phyloP scores from a whole-genome alignment of 64 coral and sea anemone genomes.

The Porites australiensis region DNA sequence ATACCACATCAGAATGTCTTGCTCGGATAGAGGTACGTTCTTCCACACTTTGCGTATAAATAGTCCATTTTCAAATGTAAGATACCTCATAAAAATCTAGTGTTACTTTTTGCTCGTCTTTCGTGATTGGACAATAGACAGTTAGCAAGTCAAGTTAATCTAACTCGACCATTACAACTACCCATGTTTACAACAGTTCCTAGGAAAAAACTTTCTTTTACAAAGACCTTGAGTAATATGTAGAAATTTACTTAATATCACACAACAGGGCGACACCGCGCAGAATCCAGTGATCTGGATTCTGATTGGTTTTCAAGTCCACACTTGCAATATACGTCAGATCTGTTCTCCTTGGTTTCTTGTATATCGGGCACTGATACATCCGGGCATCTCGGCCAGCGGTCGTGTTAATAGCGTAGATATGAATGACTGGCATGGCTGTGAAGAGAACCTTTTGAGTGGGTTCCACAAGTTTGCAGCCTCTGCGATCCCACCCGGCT shows the following conservation, averaged over 20 bases:
- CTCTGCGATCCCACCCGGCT: slow-evolving; percentile 95
- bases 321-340: slow-evolving; percentile 95
- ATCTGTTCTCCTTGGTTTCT: slow-evolving; percentile 93
- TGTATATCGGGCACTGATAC: slow-evolving; percentile 99
- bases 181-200: not conserved
- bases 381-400: slow-evolving; percentile 87
- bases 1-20: too few species aligned
- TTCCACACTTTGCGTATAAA: too few species aligned
- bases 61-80: too few species aligned
- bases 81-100: too few species aligned
- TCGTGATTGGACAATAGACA: too few species aligned
- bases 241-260: slow-evolving; percentile 86
- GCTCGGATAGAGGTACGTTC: too few species aligned
- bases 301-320: slow-evolving; percentile 98
- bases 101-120: too few species aligned
- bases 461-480: slow-evolving; percentile 91
- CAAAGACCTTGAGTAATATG: not conserved
- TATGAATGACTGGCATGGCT: slow-evolving; percentile 92
- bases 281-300: slow-evolving; percentile 99
- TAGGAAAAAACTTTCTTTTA: too few species aligned
- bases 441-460: slow-evolving; percentile 91
- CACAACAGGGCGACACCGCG: slow-evolving; percentile 94
- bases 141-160: too few species aligned
- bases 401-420: slow-evolving; percentile 96
- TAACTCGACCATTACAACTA: not conserved